Evolutionary conservation across 1,140 invertebrate species (phyloP), one percentile per base, ranked within the genome.

Genomic region (Wiebesia pumilae): DNA sequence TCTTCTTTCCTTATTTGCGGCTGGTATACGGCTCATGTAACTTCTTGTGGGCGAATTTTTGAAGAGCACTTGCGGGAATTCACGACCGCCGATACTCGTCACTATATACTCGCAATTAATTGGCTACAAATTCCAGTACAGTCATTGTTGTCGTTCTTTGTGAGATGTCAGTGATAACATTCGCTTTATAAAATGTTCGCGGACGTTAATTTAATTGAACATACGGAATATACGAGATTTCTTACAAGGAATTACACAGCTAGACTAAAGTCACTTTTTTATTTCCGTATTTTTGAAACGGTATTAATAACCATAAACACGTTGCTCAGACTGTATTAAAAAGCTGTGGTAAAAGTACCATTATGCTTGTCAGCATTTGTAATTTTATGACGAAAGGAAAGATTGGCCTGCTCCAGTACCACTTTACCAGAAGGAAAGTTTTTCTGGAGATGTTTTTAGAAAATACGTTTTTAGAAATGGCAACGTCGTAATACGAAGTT

Each of bases 381-480:
- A 75, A 75, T 75, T 43, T 75, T 75, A 75, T 43, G 71, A 7
- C 71, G 27, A 75, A 75, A 12, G 38, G n/a, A 75, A 43, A 75
- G 24, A 75, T 75, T 75, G n/a, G 21, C 3, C 71, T 14, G 71
- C n/a, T 43, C 38, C 40, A 43, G 69, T 3, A 43, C 38, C n/a
- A 38, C 71, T 75, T 43, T 12, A 43, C 38, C 14, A 7, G 27
- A 43, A 21, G 71, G 71, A 75, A 75, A 75, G 71, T 75, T 75
- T 75, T 75, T 75, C 27, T 75, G 43, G 71, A 14, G 38, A 40
- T 75, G 38, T 43, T 75, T 40, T 75, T 75, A 75, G 38, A n/a
- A 38, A 75, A 43, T n/a, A n/a, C n/a, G n/a, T 75, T 75, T 10
- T 24, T 35, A 43, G 38, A n/a, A n/a, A n/a, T n/a, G n/a, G n/a